Evolutionary conservation across 2,797 vertebrate species (phyloP), one percentile per base, ranked within the genome.

Genomic region (Brachymystax lenok): DNA sequence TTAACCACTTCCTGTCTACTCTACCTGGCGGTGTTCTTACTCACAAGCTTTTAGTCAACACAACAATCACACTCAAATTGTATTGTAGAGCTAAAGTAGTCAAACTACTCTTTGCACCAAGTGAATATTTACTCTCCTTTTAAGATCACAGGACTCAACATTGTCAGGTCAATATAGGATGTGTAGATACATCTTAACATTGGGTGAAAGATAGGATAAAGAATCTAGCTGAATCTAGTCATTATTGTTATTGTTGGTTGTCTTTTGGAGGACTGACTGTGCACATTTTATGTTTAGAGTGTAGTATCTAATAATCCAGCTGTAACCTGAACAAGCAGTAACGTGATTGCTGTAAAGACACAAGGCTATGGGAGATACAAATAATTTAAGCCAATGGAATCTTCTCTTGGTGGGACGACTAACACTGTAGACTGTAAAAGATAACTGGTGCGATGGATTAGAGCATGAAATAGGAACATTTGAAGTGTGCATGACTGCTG

Each of bases 1-100:
- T 83, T 35, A 46, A 85, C 90, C 91, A 91, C 91, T 85, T 93
- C 91, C 92, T 91, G 84, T 87, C 79, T 27, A 63, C 30, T 69
- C 72, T 81, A 69, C 56, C 78, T 76, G 78, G 52, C 5, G 75
- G 54, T 78, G 30, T 4, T 73, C 67, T 69, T 74, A 80, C 46
- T 77, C 67, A 79, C 33, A 78, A n/a, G 13, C 46, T 21, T 77
- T 68, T 77, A 33, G n/a, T 7, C n/a, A 7, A n/a, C 56, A 61
- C 56, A 61, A n/a, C n/a, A 21, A 61, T n/a, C 19, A 61, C 56
- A n/a, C 7, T 61, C n/a, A 5, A 56, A 17, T 19, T 17, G 17
- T n/a, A 61, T n/a, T 61, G 56, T 66, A 66, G n/a, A 30, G 64
- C 28, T 10, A 19, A 66, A 27, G 64, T 21, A 46, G 19, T 46